These are phyloP conservation scores for Physella acuta DNA, from an alignment of 1,140 invertebrate genomes.

Conservation along the genomic window DNA sequence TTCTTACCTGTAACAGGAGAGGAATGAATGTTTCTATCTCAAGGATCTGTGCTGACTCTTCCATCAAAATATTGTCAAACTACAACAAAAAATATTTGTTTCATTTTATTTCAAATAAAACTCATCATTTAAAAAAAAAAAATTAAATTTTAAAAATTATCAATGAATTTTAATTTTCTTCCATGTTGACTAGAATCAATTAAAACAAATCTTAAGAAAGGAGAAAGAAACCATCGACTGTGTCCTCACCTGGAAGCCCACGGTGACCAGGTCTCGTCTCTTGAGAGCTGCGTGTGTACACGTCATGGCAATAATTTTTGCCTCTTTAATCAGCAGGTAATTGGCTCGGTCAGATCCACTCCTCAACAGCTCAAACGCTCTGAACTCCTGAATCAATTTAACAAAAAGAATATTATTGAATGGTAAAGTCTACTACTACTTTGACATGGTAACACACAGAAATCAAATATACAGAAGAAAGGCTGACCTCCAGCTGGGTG, in stretches of 20 bases:
- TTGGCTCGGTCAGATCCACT: slow-evolving; percentile 93
- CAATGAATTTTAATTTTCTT: too few species aligned
- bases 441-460: too few species aligned
- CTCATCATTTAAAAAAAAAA: too few species aligned
- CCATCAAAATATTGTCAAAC: slow-evolving; percentile 99
- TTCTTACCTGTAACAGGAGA: slow-evolving; percentile 77
- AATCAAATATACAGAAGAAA: neutral
- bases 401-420: too few species aligned
- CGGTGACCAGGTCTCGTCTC: slow-evolving; percentile 90
- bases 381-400: slow-evolving; percentile 84
- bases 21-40: slow-evolving; percentile 99
- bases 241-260: slow-evolving; percentile 67
- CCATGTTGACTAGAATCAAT: too few species aligned
- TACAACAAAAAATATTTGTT: too few species aligned
- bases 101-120: too few species aligned
- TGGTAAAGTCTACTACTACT: too few species aligned
- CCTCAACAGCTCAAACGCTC: slow-evolving; percentile 91
- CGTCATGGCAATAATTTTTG: slow-evolving; percentile 99
- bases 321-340: slow-evolving; percentile 96
- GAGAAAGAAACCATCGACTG: too few species aligned
- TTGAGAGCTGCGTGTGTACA: slow-evolving; percentile 99
- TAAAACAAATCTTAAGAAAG: too few species aligned
- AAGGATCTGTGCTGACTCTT: slow-evolving; percentile 97
- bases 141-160: too few species aligned
- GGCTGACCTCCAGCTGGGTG: slow-evolving; percentile 78